phyloP scores from a whole-genome alignment of 1,140 invertebrate genomes.

The Drosophila ficusphila region DNA sequence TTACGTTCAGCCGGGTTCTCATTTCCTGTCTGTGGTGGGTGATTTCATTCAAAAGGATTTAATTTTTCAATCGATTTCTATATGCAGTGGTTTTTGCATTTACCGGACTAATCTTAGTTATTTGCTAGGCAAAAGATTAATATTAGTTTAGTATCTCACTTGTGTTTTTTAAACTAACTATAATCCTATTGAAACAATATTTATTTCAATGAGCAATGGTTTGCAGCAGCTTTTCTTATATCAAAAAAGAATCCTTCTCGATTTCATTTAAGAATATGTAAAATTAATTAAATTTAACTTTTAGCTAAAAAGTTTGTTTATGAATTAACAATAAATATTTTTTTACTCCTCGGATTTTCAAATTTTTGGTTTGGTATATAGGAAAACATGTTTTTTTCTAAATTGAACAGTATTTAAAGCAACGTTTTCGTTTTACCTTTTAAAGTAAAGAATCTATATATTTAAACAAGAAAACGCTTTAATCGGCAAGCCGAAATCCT shows the following conservation, averaged over 20 bases:
- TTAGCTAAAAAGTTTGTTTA: constrained; percentile 16
- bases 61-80: neutral
- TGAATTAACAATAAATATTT: constrained; percentile 28
- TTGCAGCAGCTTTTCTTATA: constrained; percentile 3
- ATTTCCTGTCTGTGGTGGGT: constrained; percentile 47
- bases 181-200: constrained; percentile 50
- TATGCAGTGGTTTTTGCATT: constrained; percentile 20
- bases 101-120: constrained; percentile 38
- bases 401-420: constrained; percentile 40
- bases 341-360: neutral
- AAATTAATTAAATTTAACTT: constrained; percentile 24
- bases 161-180: constrained; percentile 45
- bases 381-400: constrained; percentile 26
- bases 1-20: constrained; percentile 35
- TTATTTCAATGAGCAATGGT: constrained; percentile 13
- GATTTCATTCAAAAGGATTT: constrained; percentile 29
- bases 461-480: constrained; percentile 21
- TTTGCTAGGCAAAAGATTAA: constrained; percentile 53
- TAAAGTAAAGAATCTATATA: constrained; percentile 12
- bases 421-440: constrained; percentile 22
- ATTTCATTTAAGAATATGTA: neutral
- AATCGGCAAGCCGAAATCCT: constrained; percentile 31
- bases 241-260: constrained; percentile 16
- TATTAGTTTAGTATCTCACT: constrained; percentile 41
- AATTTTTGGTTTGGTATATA: constrained; percentile 8